Base-by-base conservation (phyloP, 2,888 invertebrate genomes). In the Aproaerema taeniolella region DNA sequence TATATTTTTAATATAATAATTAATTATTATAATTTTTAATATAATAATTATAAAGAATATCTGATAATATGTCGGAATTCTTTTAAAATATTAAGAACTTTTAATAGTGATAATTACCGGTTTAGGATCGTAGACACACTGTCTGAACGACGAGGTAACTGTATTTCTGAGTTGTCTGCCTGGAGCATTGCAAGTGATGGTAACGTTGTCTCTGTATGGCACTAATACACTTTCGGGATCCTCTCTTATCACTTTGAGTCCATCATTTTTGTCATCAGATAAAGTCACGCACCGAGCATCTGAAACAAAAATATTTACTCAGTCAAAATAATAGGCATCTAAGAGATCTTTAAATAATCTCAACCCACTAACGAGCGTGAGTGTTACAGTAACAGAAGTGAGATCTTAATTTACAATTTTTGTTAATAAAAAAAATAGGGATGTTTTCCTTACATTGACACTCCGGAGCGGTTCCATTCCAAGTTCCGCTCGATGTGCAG, bases 91-190 rank as follows among this genome's bases (percentile, higher is more conserved):
- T n/a, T n/a, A n/a, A n/a, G n/a, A 8, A 10, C n/a, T 31, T 20
- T 34, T 25, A 34, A 11, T 25, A 15, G n/a, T 10, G 5, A 8
- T 8, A 24, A 26, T 14, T 76, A 91, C 91, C 26, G 94, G 92
- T 76, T 95, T 95, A 0, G 97, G 97, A 78, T 98, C 97, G 65
- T 96, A 98, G 14, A 97, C 97, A 74, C 98, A 98, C 69, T 98
- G 97, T 45, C 98, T 91, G 73, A 96, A 97, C 1, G 90, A 89
- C 5, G 97, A 91, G 2, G 95, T 92, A 0, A 94, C 89, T 1
- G 97, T 96, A 58, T 93, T 92, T 50, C 95, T 88, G 4, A 96
- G 69, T 37, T 91, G 91, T 46, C 94, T 89, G 14, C 97, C 97
- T 26, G 92, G 89, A 39, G 91, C 91, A 36, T 90, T 90, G 62